Conservation (phyloP, 2,888 invertebrate species). For the Lithosia quadra region DNA sequence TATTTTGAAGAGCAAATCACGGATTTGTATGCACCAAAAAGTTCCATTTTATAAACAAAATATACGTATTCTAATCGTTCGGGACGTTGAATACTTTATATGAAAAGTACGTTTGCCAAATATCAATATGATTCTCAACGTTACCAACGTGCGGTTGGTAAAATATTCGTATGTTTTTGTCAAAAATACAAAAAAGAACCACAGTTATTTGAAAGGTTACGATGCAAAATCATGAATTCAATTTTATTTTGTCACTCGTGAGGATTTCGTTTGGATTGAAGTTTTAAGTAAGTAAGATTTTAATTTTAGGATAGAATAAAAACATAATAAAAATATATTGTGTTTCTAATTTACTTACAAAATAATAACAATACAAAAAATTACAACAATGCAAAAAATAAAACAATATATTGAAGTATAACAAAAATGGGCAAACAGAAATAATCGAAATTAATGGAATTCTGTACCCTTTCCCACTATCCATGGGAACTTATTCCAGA, state of each 20-base stretch:
- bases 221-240: not conserved
- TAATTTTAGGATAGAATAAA: not conserved
- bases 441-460: too few species aligned
- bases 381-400: too few species aligned
- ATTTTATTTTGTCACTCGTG: not conserved
- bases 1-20: conserved; percentile 30
- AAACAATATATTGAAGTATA: too few species aligned
- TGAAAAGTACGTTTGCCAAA: conserved; percentile 45
- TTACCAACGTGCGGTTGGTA: conserved; percentile 17
- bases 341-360: too few species aligned
- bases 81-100: conserved; percentile 51
- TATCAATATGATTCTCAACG: conserved; percentile 31
- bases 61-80: conserved; percentile 41
- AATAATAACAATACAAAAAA: too few species aligned
- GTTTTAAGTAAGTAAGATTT: too few species aligned
- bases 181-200: conserved; percentile 5
- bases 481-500: too few species aligned
- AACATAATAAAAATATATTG: not conserved
- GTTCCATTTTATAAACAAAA: conserved; percentile 36
- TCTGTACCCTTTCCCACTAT: too few species aligned
- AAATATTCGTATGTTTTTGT: conserved; percentile 18
- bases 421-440: too few species aligned
- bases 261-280: not conserved
- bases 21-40: conserved; percentile 49
- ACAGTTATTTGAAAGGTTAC: not conserved